Conservation (phyloP, 2,888 invertebrate species). For the Cryptus armator region DNA sequence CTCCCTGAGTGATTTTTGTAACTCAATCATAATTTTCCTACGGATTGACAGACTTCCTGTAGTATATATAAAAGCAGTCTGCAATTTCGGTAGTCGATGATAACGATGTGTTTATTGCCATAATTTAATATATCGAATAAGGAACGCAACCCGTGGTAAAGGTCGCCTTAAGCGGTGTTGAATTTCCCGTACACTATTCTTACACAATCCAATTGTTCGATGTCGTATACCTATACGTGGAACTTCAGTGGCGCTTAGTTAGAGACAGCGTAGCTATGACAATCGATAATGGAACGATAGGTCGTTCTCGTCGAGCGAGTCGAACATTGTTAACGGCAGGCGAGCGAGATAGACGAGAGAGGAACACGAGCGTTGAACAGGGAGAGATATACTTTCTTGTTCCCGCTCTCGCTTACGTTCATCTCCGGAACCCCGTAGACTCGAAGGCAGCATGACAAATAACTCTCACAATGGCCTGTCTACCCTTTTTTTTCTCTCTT, state of each 20-base stretch:
- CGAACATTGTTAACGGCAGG: slow-evolving; percentile 38
- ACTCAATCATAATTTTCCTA: slow-evolving; percentile 52
- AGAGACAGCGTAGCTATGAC: slow-evolving; percentile 75
- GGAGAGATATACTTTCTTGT: slow-evolving; percentile 54
- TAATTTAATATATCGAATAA: background rate
- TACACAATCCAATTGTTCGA: background rate
- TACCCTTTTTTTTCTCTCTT: slow-evolving; percentile 65
- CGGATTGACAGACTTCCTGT: background rate
- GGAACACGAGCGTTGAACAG: background rate
- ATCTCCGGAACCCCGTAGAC: slow-evolving; percentile 78
- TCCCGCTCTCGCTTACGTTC: slow-evolving; percentile 72
- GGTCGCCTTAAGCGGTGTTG: background rate
- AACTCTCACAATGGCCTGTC: slow-evolving; percentile 82
- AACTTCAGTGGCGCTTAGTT: slow-evolving; percentile 71
- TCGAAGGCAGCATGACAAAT: slow-evolving; percentile 83
- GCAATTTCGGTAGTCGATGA: background rate
- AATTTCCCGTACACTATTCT: background rate
- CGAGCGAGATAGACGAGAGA: slow-evolving; percentile 15
- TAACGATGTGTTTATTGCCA: background rate
- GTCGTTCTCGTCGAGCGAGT: slow-evolving; percentile 70
- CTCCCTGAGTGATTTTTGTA: no score
- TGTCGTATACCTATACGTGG: background rate
- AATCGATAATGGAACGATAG: slow-evolving; percentile 82
- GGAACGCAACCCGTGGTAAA: slow-evolving; percentile 6
- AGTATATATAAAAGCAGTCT: background rate